These are phyloP conservation scores for Lasioglossum oenotherae DNA, from an alignment of 2,888 invertebrate species.

Conservation along the genomic window DNA sequence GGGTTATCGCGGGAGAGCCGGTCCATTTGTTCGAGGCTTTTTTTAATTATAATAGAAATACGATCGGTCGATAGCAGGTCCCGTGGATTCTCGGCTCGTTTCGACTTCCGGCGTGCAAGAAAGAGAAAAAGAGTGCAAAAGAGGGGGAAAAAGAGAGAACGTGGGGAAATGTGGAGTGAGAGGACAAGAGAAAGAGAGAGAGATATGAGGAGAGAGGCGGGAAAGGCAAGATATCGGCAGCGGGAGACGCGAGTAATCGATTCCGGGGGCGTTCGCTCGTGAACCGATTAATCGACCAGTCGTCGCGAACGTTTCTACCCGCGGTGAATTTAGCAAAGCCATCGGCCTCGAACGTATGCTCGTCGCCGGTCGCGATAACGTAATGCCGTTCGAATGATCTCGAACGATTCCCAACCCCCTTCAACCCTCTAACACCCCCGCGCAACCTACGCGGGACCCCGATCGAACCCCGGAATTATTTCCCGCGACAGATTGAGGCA, in stretches of 20 bases:
- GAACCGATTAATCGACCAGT: constrained; percentile 60
- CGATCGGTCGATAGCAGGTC: background rate
- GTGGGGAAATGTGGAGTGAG: background rate
- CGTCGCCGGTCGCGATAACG: constrained; percentile 44
- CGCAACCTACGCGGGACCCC: background rate
- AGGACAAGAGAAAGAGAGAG: background rate
- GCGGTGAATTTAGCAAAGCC: constrained; percentile 39
- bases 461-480: constrained; percentile 67
- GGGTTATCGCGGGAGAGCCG: background rate
- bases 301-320: constrained; percentile 34
- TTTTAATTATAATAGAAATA: constrained; percentile 12
- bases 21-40: background rate
- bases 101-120: background rate
- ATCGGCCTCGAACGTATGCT: constrained; percentile 34
- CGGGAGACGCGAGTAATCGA: constrained; percentile 36
- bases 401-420: constrained; percentile 38
- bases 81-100: background rate
- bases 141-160: background rate
- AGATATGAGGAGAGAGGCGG: background rate
- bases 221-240: background rate
- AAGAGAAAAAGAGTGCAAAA: background rate
- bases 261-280: constrained; percentile 57
- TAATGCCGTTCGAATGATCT: constrained; percentile 60
- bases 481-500: constrained; percentile 64
- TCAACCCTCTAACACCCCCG: background rate